A percentile compares a stretch with the other conserved stretches of the same genome.
Evolutionary conservation across 2,113 vertebrate genomes (phyloP).

Genomic region (Otus sunia): DNA sequence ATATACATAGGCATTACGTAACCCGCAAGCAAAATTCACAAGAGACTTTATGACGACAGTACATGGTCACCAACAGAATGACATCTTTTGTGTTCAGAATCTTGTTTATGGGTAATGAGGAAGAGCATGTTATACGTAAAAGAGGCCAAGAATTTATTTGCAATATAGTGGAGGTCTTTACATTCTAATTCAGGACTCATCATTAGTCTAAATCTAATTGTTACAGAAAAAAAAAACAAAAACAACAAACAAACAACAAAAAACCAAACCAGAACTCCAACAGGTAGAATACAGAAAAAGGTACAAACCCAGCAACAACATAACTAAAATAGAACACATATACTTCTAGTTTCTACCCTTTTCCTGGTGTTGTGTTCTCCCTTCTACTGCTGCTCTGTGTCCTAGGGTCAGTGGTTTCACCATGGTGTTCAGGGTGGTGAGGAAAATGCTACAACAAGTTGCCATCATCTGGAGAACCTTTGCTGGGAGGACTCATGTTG

Average conservation of each 20-base stretch:
- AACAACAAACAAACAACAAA: not conserved
- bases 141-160: not conserved
- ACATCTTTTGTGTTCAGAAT: not conserved
- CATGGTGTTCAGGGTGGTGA: not conserved
- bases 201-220: not conserved
- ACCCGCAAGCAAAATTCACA: not conserved
- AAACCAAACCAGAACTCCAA: not conserved
- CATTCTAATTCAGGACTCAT: not conserved
- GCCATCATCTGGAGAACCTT: not conserved
- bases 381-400: not conserved
- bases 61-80: not conserved
- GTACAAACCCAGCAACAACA: not conserved
- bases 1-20: not conserved
- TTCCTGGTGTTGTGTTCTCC: not conserved
- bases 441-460: not conserved
- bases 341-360: not conserved
- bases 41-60: not conserved
- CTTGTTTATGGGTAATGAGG: not conserved
- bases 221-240: not conserved
- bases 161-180: not conserved
- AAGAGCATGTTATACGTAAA: not conserved
- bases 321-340: not conserved
- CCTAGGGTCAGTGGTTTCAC: not conserved
- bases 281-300: not conserved
- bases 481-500: not conserved